These are phyloP conservation scores for human (Homo sapiens) DNA, from an alignment of 2,113 vertebrate species.

Conservation along the genomic window DNA sequence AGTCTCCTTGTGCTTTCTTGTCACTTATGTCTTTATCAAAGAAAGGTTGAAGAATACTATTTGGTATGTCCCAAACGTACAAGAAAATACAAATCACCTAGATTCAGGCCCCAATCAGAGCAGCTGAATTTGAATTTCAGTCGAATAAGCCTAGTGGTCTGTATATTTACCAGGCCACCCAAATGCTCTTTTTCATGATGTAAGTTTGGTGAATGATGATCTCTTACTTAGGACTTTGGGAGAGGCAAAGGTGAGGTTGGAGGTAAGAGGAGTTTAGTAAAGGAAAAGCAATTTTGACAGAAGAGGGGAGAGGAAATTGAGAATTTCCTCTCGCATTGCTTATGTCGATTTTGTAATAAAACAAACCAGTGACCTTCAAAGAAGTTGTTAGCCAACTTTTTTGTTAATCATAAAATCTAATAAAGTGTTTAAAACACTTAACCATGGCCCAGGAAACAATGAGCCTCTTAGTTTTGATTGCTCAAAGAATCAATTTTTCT, in stretches of 20 bases:
- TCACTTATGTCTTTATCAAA: not conserved
- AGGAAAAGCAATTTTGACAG: not conserved
- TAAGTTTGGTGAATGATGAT: not conserved
- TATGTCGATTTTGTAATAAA: not conserved
- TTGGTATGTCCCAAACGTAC: not conserved
- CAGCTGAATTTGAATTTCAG: not conserved
- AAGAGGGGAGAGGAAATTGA: not conserved
- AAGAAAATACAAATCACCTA: not conserved
- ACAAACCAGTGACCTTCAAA: slow-evolving; percentile 13
- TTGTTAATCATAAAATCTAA: not conserved
- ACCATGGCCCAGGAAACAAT: not conserved
- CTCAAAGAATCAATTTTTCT: not conserved
- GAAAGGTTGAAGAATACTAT: not conserved
- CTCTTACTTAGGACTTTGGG: not conserved
- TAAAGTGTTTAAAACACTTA: slow-evolving; percentile 6
- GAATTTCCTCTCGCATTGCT: not conserved
- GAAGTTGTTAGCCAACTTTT: not conserved
- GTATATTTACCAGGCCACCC: not conserved
- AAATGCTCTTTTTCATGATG: not conserved
- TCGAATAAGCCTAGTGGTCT: not conserved
- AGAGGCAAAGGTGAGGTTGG: not conserved
- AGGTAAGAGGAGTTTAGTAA: not conserved
- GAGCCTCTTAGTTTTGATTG: not conserved
- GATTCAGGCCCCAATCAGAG: not conserved
- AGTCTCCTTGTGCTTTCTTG: not conserved